Evolutionary conservation across 1,140 invertebrate species (phyloP).

Genomic region (Cydia splendana): DNA sequence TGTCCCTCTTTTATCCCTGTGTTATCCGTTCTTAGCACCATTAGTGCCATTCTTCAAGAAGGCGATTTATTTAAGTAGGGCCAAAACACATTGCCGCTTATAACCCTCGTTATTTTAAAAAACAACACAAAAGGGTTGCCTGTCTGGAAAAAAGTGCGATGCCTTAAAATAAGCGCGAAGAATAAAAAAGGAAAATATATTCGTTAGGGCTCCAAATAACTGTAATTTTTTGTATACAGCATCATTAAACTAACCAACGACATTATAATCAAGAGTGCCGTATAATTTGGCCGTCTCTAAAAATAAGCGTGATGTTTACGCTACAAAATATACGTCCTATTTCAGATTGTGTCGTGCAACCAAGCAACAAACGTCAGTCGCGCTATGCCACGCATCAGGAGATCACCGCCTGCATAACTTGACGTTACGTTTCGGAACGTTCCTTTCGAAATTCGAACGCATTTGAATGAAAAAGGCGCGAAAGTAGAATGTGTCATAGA

Average conservation of each 20-base stretch:
- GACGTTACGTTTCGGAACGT: constrained; percentile 46
- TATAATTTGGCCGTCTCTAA: constrained; percentile 61
- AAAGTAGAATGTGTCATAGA: constrained; percentile 48
- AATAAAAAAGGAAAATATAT: constrained; percentile 47
- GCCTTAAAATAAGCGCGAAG: constrained; percentile 43
- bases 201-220: neutral
- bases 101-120: constrained; percentile 52
- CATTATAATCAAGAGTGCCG: constrained; percentile 56
- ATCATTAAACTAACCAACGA: constrained; percentile 43
- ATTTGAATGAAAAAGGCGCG: constrained; percentile 44
- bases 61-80: constrained; percentile 66
- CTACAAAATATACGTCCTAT: constrained; percentile 61
- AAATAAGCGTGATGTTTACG: constrained; percentile 77
- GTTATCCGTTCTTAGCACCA: constrained; percentile 39
- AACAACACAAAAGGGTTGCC: constrained; percentile 52
- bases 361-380: constrained; percentile 60
- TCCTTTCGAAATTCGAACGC: constrained; percentile 47
- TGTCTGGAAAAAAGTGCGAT: neutral
- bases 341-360: constrained; percentile 54
- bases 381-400: constrained; percentile 53
- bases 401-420: constrained; percentile 55
- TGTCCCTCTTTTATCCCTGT: constrained; percentile 51
- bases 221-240: neutral
- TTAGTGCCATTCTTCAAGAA: constrained; percentile 58
- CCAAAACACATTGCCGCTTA: constrained; percentile 56